Conservation (phyloP, 2,888 invertebrate species). For the Pyralis farinalis region DNA sequence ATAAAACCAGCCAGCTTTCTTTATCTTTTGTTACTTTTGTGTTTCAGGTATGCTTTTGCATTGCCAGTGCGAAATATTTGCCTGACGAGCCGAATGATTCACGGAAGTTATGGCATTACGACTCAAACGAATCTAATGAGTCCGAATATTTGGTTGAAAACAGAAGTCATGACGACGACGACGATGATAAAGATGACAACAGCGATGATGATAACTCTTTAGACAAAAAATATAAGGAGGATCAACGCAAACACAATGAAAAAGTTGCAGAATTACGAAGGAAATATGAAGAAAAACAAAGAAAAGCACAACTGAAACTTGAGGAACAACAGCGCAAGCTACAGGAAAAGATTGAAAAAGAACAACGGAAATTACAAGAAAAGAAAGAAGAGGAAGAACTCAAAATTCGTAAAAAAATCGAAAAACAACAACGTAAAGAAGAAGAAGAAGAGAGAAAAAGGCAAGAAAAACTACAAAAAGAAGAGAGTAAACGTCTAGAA, state of each 20-base stretch:
- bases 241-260: constrained; percentile 38
- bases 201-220: constrained; percentile 22
- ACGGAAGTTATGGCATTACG: constrained; percentile 36
- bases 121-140: constrained; percentile 44
- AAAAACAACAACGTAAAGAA: constrained; percentile 27
- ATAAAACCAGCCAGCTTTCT: too few species aligned
- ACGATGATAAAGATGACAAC: constrained; percentile 25
- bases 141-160: constrained; percentile 37
- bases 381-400: constrained; percentile 29
- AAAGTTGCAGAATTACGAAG: constrained; percentile 35
- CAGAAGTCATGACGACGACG: constrained; percentile 31
- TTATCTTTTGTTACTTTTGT: constrained; percentile 8
- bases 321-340: constrained; percentile 32
- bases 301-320: constrained; percentile 21
- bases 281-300: constrained; percentile 34
- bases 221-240: constrained; percentile 24
- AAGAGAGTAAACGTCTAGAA: constrained; percentile 33
- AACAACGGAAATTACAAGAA: constrained; percentile 27
- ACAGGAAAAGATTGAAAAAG: constrained; percentile 28
- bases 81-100: constrained; percentile 49
- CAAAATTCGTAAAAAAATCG: constrained; percentile 23
- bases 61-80: constrained; percentile 66
- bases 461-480: constrained; percentile 42
- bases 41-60: constrained; percentile 60
- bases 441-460: constrained; percentile 30